Conservation (phyloP, 2,888 invertebrate species). For the Falcaria lacertinaria region DNA sequence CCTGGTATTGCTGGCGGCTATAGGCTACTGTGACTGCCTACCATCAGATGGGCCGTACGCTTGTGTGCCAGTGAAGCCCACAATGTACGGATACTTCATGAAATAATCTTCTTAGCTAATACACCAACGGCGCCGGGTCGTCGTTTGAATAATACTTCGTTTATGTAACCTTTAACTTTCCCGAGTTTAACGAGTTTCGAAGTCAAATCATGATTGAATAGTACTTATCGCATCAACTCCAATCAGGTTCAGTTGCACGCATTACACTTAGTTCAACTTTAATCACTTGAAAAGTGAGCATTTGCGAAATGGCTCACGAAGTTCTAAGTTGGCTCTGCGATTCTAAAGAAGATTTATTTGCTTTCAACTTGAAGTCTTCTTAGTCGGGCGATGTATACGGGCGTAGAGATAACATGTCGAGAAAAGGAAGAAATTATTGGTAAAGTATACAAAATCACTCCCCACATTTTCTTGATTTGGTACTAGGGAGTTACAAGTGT, state of each 20-base stretch:
- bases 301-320: slow-evolving; percentile 32
- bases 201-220: neutral
- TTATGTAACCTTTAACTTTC: neutral
- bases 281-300: slow-evolving; percentile 8
- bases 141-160: too few relatives aligned
- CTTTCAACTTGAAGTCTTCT: slow-evolving; percentile 53
- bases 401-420: slow-evolving; percentile 38
- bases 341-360: slow-evolving; percentile 38
- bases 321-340: slow-evolving; percentile 18
- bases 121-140: too few relatives aligned
- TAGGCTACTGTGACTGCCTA: too few relatives aligned
- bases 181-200: neutral
- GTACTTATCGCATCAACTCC: neutral
- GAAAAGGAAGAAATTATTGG: slow-evolving; percentile 29
- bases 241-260: neutral
- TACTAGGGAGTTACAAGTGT: too few relatives aligned
- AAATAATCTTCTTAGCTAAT: too few relatives aligned
- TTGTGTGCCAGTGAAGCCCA: too few relatives aligned
- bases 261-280: neutral
- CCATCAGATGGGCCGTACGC: too few relatives aligned
- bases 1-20: too few relatives aligned
- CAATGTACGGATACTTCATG: too few relatives aligned
- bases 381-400: slow-evolving; percentile 54
- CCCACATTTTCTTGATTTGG: slow-evolving; percentile 36
- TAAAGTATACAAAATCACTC: slow-evolving; percentile 36